phyloP scores from a whole-genome alignment of 2,888 invertebrate genomes.

The Trachelus iudaicus region DNA sequence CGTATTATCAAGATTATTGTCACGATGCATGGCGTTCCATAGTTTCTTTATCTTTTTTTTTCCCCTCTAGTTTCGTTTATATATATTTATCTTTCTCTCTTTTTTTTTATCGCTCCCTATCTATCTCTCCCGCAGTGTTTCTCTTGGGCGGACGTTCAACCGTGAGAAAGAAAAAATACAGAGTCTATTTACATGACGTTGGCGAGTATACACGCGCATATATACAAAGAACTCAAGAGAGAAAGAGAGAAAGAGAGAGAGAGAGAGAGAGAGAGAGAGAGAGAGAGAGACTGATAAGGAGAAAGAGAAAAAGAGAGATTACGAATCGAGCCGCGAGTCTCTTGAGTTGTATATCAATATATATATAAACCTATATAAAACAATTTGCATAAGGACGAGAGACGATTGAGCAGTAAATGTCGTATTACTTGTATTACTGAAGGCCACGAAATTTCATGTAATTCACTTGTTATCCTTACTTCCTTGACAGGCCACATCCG shows the following conservation, averaged over 20 bases:
- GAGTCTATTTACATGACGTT: not conserved
- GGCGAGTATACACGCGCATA: conserved; percentile 4
- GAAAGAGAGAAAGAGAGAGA: too few species aligned
- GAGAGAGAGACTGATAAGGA: too few species aligned
- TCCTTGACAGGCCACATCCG: not conserved
- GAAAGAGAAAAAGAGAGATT: too few species aligned
- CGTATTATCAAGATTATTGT: conserved; percentile 5
- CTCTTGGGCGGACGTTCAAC: not conserved
- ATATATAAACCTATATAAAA: conserved; percentile 39
- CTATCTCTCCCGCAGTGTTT: too few species aligned
- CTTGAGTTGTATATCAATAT: conserved; percentile 25
- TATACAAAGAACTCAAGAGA: not conserved
- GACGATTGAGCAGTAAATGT: conserved; percentile 33
- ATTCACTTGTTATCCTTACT: not conserved
- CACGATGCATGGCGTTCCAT: not conserved
- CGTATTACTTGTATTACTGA: conserved; percentile 11
- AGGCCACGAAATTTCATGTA: conserved; percentile 16
- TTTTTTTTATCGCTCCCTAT: not conserved
- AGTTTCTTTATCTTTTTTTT: not conserved
- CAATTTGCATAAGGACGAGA: conserved; percentile 10
- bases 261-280: too few species aligned
- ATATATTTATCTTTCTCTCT: conserved; percentile 6
- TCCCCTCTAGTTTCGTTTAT: not conserved
- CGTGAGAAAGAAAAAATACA: too few species aligned
- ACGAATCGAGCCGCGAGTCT: not conserved